Conservation (phyloP, 2,797 vertebrate genomes). For the Hirundo rustica region DNA sequence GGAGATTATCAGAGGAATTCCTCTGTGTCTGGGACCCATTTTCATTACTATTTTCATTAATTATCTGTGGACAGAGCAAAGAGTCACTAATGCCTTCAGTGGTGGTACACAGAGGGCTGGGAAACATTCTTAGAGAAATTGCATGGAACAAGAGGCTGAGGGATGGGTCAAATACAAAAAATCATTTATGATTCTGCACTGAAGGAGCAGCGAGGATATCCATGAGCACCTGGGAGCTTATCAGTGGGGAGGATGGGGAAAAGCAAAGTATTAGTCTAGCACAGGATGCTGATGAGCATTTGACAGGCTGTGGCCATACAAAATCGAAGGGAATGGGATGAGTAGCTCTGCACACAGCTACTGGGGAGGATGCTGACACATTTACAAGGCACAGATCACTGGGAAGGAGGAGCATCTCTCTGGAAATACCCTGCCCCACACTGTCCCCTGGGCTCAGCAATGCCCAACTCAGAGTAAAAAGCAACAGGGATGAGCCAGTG, state of each 20-base stretch:
- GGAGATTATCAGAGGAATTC: background rate
- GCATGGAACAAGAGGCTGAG: background rate
- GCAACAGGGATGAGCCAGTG: background rate
- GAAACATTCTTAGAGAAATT: background rate
- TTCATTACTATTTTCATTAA: background rate
- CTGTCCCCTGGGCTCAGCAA: accelerated
- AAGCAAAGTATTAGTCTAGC: background rate
- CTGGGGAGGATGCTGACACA: accelerated
- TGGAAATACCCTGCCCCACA: background rate
- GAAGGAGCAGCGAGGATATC: background rate
- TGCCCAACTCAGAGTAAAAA: background rate
- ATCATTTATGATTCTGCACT: background rate
- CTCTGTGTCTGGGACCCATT: background rate
- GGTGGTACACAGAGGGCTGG: background rate
- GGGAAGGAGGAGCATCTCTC: accelerated
- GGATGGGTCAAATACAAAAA: background rate
- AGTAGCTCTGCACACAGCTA: background rate
- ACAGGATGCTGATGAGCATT: background rate
- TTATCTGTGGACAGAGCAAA: background rate
- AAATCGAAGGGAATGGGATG: background rate
- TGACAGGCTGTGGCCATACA: background rate
- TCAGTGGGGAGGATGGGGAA: background rate
- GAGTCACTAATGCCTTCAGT: background rate
- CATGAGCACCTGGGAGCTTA: background rate
- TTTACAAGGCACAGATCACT: background rate